Evolutionary conservation across 2,797 vertebrate species (phyloP).

Genomic region (Trichosurus vulpecula): DNA sequence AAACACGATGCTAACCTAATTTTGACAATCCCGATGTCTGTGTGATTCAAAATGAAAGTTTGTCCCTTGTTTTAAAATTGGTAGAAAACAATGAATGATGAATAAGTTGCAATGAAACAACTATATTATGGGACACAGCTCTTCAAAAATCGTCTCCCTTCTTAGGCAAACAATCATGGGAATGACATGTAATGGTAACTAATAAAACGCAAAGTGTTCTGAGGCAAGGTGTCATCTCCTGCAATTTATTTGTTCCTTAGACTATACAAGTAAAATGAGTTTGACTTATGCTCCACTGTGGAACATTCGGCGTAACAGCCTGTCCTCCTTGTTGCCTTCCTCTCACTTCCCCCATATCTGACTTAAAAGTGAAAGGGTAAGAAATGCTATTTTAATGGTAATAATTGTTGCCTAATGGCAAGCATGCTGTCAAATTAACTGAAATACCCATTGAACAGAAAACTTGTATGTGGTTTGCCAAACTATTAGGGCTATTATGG

Average conservation of each 20-base stretch:
- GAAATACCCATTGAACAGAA: conserved; percentile 73
- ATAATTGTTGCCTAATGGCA: conserved; percentile 79
- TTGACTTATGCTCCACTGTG: conserved; percentile 55
- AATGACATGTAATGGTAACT: conserved; percentile 38
- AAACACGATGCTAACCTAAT: conserved; percentile 8
- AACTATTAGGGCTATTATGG: conserved; percentile 78
- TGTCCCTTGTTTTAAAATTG: conserved; percentile 37
- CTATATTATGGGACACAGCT: neutral
- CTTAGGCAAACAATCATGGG: conserved; percentile 34
- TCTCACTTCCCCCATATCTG: conserved; percentile 66
- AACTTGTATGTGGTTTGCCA: conserved; percentile 77
- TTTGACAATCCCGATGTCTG: conserved; percentile 15
- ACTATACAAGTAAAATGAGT: conserved; percentile 47
- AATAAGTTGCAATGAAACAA: neutral
- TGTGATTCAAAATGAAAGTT: conserved; percentile 22
- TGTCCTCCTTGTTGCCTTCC: conserved; percentile 32
- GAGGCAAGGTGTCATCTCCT: conserved; percentile 18
- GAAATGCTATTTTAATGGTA: conserved; percentile 69
- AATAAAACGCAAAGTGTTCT: conserved; percentile 56
- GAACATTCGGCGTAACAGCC: conserved; percentile 50
- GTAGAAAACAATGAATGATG: conserved; percentile 39
- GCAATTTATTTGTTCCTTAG: conserved; percentile 54
- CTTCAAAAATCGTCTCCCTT: neutral
- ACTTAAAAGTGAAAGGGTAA: conserved; percentile 63
- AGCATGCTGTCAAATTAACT: conserved; percentile 73